phyloP scores from a whole-genome alignment of 2,113 vertebrate genomes.

The Chaetura pelagica region DNA sequence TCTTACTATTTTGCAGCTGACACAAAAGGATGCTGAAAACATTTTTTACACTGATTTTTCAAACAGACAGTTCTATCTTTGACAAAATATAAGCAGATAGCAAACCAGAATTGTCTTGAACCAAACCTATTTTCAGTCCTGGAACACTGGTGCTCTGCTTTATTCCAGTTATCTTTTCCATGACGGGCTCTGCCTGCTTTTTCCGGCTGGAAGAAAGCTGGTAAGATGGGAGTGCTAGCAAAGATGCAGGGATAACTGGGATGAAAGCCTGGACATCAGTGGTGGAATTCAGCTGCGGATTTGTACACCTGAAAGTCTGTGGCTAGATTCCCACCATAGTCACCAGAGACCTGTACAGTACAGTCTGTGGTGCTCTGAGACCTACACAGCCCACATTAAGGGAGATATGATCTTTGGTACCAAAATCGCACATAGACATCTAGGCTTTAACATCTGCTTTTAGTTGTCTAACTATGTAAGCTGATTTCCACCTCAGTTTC shows the following conservation, averaged over 20 bases:
- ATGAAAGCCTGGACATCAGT: fast-evolving
- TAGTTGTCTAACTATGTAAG: neutral
- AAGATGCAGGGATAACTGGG: neutral
- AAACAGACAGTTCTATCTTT: neutral
- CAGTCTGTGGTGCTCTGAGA: neutral
- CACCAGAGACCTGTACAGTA: neutral
- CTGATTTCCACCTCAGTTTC: neutral
- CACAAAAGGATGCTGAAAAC: neutral
- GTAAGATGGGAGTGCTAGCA: neutral
- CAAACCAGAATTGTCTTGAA: neutral
- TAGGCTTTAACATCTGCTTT: neutral
- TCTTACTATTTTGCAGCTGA: neutral
- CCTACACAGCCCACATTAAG: fast-evolving
- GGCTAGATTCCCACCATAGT: neutral
- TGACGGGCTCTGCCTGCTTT: neutral
- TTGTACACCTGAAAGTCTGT: fast-evolving
- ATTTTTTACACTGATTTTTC: neutral
- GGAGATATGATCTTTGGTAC: neutral
- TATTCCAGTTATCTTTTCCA: neutral
- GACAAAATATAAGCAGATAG: neutral
- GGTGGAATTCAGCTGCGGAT: neutral
- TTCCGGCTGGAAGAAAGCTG: neutral
- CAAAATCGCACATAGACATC: neutral
- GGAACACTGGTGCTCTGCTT: neutral
- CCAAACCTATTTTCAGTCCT: neutral